These are phyloP conservation scores for Geotrupes spiniger DNA, from an alignment of 2,888 invertebrate species.

Conservation along the genomic window DNA sequence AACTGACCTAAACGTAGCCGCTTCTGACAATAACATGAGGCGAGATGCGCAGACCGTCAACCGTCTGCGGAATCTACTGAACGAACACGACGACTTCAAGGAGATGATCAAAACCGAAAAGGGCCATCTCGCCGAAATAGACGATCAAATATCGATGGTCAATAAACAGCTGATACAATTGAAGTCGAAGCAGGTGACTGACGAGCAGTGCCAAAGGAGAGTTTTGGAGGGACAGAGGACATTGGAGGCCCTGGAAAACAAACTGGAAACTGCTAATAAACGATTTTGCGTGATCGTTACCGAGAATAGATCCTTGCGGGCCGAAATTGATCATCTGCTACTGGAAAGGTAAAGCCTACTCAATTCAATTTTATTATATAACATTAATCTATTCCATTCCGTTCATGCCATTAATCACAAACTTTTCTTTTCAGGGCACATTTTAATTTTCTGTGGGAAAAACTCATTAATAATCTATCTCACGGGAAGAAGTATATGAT, in stretches of 20 bases:
- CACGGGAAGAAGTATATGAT: conserved; percentile 79
- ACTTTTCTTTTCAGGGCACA: conserved; percentile 54
- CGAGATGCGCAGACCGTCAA: conserved; percentile 56
- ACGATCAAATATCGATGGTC: conserved; percentile 51
- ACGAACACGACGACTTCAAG: conserved; percentile 55
- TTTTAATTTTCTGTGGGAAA: conserved; percentile 80
- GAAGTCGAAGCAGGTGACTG: conserved; percentile 49
- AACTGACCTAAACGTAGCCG: conserved; percentile 60
- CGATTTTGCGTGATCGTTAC: conserved; percentile 73
- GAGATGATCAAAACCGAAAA: conserved; percentile 42
- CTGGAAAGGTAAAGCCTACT: conserved; percentile 71
- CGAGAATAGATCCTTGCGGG: conserved; percentile 68
- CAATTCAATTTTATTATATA: no score
- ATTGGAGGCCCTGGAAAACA: conserved; percentile 68
- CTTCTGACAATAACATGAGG: conserved; percentile 56
- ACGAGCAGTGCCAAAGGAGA: conserved; percentile 52
- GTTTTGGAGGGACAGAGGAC: conserved; percentile 54
- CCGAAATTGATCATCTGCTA: conserved; percentile 77
- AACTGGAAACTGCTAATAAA: conserved; percentile 72
- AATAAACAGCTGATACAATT: conserved; percentile 25
- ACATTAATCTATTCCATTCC: no score
- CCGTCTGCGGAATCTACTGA: conserved; percentile 55
- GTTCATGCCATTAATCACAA: background rate
- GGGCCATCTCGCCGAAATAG: conserved; percentile 50
- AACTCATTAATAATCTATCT: conserved; percentile 70